Conservation (phyloP, 2,888 invertebrate species). For the Nebria salina region DNA sequence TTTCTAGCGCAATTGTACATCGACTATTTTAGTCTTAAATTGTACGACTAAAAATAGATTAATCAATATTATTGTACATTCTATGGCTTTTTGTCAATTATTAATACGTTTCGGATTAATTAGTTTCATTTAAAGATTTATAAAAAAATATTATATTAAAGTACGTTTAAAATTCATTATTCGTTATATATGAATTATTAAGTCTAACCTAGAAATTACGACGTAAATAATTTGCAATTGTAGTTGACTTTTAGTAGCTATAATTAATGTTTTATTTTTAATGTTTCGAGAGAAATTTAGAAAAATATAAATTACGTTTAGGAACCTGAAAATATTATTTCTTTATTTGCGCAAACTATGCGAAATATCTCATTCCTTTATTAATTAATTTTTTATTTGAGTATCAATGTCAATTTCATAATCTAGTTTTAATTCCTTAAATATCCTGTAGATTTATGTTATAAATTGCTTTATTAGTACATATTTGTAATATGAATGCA, state of each 20-base stretch:
- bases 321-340: background rate
- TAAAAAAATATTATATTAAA: background rate
- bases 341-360: background rate
- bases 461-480: too few species aligned
- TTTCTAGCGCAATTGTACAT: conserved; percentile 49
- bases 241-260: too few species aligned
- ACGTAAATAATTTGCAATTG: too few species aligned
- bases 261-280: too few species aligned
- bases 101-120: background rate
- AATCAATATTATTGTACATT: conserved; percentile 40
- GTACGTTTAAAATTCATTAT: too few species aligned
- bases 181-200: too few species aligned
- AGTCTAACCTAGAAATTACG: too few species aligned
- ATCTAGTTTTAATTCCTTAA: background rate
- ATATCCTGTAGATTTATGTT: background rate
- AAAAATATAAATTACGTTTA: background rate
- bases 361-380: background rate
- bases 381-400: background rate
- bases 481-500: too few species aligned
- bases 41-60: conserved; percentile 32
- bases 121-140: background rate
- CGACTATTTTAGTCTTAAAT: conserved; percentile 6
- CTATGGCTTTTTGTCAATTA: conserved; percentile 26
- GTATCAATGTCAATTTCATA: background rate
- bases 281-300: too few species aligned